Evolutionary conservation across 30 jellyfish, hydroid and myxozoan genomes (phyloP), one percentile per base, ranked within the genome.

Genomic region (Pelagia noctiluca): DNA sequence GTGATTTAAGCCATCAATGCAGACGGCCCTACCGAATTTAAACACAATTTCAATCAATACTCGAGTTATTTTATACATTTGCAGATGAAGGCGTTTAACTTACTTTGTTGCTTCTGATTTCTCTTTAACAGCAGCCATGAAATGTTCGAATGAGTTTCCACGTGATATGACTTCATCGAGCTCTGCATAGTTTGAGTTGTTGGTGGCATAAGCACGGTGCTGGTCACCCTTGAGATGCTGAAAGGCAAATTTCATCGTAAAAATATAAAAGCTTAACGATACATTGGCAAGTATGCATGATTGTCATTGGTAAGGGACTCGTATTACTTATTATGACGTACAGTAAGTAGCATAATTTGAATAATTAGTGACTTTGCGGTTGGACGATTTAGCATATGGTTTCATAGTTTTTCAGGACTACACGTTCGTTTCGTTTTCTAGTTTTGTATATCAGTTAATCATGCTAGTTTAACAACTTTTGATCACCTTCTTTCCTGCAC

Each of bases 201-300:
- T 82, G 11, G 75, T 75, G 23, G 92, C 92, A 82, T 42, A 82
- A 18, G 71, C n/a, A 2, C 80, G 86, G 80, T 82, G 92, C 76
- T 82, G 92, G 22, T 70, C 92, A 38, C 92, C 74, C 31, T 82
- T 82, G 12, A 82, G 63, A 35, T 82, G 92, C 92, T 82, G 67
- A 26, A 69, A 66, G 16, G 8, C 29, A 66, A 12, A n/a, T 33
- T 21, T 19, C 26, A 10, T 2, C 2, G 21, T 52, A 2, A 10
- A 10, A 25, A 5, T 8, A 50, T 26, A 1, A 48, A 23, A 34
- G 0, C 24, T 73, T 10, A 31, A 71, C 68, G 24, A 30, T 4
- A 38, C 31, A 26, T 26, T 26, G 3, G 1, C 22, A 5, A 19
- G 68, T 0, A 35, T 0, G 7, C 23, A 71, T 11, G 31, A n/a